Conservation (phyloP, 1,140 invertebrate genomes). For the Neocloeon triangulifer region DNA sequence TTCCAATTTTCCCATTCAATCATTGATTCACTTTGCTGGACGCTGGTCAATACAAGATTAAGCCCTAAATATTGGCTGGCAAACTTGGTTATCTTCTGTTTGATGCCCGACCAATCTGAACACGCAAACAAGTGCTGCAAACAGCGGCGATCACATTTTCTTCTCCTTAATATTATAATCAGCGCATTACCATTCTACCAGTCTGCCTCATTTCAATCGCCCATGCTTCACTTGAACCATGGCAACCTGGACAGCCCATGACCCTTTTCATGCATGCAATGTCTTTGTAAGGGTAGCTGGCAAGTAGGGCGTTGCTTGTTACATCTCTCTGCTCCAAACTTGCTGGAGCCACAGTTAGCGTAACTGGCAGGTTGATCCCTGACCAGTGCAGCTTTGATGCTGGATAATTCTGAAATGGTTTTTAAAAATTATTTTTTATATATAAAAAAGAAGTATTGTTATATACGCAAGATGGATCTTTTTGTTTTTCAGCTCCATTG, state of each 20-base stretch:
- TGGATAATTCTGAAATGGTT: conserved; percentile 69
- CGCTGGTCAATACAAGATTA: no score
- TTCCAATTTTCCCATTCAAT: no score
- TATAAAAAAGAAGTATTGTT: not conserved
- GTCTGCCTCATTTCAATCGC: not conserved
- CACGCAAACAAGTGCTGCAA: no score
- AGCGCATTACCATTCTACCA: not conserved
- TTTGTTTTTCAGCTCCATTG: conserved; percentile 53
- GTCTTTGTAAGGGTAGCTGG: conserved; percentile 83
- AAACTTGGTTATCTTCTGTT: no score
- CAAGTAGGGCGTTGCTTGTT: conserved; percentile 50
- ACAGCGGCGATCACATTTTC: no score
- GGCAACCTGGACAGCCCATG: conserved; percentile 38
- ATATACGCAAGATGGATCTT: conserved; percentile 46
- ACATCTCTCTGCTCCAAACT: conserved; percentile 80
- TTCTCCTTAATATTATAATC: no score
- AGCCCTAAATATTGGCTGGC: no score
- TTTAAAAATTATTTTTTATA: not conserved
- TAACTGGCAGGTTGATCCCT: conserved; percentile 61
- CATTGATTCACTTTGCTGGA: no score
- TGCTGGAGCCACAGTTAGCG: conserved; percentile 71
- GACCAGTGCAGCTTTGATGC: conserved; percentile 93
- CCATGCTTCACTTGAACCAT: not conserved
- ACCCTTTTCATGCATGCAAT: conserved; percentile 56
- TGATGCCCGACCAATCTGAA: no score